phyloP scores from a whole-genome alignment of 1,140 invertebrate species.

The Euwallacea fornicatus region DNA sequence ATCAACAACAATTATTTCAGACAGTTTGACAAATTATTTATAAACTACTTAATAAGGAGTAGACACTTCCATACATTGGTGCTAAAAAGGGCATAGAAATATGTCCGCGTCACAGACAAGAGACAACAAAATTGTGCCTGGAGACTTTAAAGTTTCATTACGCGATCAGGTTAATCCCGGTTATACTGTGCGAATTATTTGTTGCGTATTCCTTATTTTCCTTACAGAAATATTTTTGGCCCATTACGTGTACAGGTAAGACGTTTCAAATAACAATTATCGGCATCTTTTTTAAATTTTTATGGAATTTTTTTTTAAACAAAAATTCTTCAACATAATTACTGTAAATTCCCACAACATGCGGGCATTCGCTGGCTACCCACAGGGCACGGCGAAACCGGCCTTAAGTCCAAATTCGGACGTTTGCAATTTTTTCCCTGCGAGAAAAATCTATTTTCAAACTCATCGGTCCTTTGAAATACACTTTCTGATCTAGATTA shows the following conservation, averaged over 20 bases:
- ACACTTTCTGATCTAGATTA: constrained; percentile 27
- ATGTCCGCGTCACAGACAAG: constrained; percentile 43
- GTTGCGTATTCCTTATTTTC: constrained; percentile 52
- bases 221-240: constrained; percentile 51
- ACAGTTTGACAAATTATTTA: too few species aligned
- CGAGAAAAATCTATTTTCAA: background rate
- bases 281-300: background rate
- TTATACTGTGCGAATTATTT: constrained; percentile 50
- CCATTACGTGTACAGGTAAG: constrained; percentile 50
- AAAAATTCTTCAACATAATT: background rate
- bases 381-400: background rate
- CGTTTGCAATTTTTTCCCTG: background rate
- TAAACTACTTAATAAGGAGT: too few species aligned
- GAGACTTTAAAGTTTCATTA: constrained; percentile 36
- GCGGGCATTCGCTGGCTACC: background rate
- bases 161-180: constrained; percentile 48
- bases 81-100: background rate
- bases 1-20: too few species aligned
- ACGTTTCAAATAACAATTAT: background rate
- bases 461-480: background rate
- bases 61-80: too few species aligned
- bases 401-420: background rate
- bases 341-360: background rate
- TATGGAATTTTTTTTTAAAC: background rate
- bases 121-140: constrained; percentile 32